Conservation (phyloP, 2,113 vertebrate species). For the Xyrauchen texanus region DNA sequence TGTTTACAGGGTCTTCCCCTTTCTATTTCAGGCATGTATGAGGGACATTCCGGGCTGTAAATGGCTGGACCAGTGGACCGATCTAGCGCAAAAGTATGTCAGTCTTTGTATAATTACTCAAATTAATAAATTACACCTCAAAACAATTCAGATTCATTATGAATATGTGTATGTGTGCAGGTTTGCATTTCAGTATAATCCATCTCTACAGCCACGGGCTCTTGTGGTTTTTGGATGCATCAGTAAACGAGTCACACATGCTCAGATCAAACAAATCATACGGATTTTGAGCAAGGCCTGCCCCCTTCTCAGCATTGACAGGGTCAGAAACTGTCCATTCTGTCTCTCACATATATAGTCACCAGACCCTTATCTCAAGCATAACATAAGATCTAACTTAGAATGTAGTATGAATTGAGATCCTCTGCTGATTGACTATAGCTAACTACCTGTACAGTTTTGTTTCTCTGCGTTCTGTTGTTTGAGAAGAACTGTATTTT, state of each 20-base stretch:
- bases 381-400: no score
- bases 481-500: background rate
- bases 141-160: no score
- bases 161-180: conserved; percentile 57
- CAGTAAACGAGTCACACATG: conserved; percentile 81
- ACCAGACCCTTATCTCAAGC: no score
- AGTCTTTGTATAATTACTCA: no score
- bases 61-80: conserved; percentile 90
- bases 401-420: no score
- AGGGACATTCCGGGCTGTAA: conserved; percentile 87
- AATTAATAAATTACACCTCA: no score
- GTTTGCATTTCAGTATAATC: conserved; percentile 90
- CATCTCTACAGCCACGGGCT: conserved; percentile 79
- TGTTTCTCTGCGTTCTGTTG: background rate
- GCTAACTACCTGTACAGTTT: no score
- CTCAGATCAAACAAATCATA: conserved; percentile 89
- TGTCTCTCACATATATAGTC: no score
- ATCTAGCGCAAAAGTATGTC: conserved; percentile 85
- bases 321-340: conserved; percentile 39
- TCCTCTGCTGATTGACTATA: no score
- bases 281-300: conserved; percentile 88
- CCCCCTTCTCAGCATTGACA: conserved; percentile 54
- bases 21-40: conserved; percentile 81
- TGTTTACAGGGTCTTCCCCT: background rate
- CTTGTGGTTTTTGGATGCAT: no score